These are phyloP conservation scores for Amphiduros pacificus DNA, from an alignment of 2,888 invertebrate genomes.

Conservation along the genomic window DNA sequence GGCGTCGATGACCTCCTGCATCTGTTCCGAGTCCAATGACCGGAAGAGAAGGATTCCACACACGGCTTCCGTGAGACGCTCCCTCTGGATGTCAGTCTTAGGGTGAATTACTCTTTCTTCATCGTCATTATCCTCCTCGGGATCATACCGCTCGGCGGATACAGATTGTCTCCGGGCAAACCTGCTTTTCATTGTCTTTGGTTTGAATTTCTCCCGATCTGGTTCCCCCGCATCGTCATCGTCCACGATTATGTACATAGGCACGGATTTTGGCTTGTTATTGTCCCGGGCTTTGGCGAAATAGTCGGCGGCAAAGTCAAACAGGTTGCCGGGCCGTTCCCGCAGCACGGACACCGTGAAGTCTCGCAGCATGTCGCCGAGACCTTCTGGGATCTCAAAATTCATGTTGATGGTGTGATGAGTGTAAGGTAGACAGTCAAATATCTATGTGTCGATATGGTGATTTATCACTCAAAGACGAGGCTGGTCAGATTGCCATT, in stretches of 20 bases:
- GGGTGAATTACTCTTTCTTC: slow-evolving; percentile 50
- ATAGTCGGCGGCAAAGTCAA: slow-evolving; percentile 57
- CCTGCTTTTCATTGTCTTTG: slow-evolving; percentile 43
- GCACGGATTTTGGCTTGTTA: slow-evolving; percentile 33
- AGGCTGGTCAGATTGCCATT: too few relatives aligned
- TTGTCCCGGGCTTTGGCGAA: slow-evolving; percentile 53
- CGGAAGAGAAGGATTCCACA: slow-evolving; percentile 55
- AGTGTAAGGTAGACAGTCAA: too few relatives aligned
- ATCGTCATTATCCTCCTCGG: slow-evolving; percentile 58
- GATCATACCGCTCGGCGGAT: slow-evolving; percentile 57
- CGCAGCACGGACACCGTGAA: slow-evolving; percentile 58
- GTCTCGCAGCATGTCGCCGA: slow-evolving; percentile 56
- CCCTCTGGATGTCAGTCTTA: slow-evolving; percentile 56
- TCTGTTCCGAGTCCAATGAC: slow-evolving; percentile 55
- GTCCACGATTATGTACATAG: slow-evolving; percentile 58
- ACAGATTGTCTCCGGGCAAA: slow-evolving; percentile 57
- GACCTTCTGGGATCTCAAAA: slow-evolving; percentile 57
- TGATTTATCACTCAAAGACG: too few relatives aligned
- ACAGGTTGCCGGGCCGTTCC: slow-evolving; percentile 52
- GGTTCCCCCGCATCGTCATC: slow-evolving; percentile 55
- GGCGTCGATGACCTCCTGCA: slow-evolving; percentile 59
- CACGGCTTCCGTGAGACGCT: slow-evolving; percentile 51
- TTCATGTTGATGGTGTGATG: slow-evolving; percentile 39
- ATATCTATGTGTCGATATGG: too few relatives aligned
- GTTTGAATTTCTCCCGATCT: slow-evolving; percentile 49